Base-by-base conservation (phyloP, 2,113 vertebrate genomes). In the Rallus limicola region DNA sequence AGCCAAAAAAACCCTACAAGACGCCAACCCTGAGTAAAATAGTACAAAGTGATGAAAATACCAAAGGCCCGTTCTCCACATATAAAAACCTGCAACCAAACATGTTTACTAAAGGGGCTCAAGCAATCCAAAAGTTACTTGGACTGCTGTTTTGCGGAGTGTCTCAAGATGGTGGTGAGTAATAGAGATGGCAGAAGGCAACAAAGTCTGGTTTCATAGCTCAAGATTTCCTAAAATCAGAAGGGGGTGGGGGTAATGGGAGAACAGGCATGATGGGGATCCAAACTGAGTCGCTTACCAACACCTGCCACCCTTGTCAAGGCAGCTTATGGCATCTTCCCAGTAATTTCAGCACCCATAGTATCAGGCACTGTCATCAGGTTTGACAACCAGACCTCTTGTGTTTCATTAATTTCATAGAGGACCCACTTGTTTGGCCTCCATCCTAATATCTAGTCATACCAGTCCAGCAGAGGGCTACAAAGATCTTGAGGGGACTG, bases 1-100 rank as follows among this genome's bases (percentile, higher is more conserved):
- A 93, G 74, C 56, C 2, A 95, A 87, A 88, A 78, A 46, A 53
- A 23, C 48, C 48, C 80, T 90, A 69, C 90, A 92, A 87, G 62
- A 85, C 72, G 76, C 67, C 29, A 75, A 81, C 33, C 7, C 55
- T 88, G 31, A 88, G 34, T 69, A 69, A 95, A 95, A 82, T 46
- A 69, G 62, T 34, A 91, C 25, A 72, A 93, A 82, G 25, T 65
- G 44, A 68, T 65, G 44, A 33, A 86, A 90, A 93, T 55, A 68
- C 13, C 44, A 81, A 75, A 50, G 10, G 10, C 23, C 29, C 4
- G 2, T 88, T 94, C 81, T 65, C 21, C 26, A 69, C 24, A 21
- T 31, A 33, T 13, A 44, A 67, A 92, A 91, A 28, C 6, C 31
- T 86, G 36, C 12, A 79, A 70, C 52, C 4, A 72, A 71, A 26